phyloP scores from a whole-genome alignment of 2,113 vertebrate species.

The Desmodus rotundus region DNA sequence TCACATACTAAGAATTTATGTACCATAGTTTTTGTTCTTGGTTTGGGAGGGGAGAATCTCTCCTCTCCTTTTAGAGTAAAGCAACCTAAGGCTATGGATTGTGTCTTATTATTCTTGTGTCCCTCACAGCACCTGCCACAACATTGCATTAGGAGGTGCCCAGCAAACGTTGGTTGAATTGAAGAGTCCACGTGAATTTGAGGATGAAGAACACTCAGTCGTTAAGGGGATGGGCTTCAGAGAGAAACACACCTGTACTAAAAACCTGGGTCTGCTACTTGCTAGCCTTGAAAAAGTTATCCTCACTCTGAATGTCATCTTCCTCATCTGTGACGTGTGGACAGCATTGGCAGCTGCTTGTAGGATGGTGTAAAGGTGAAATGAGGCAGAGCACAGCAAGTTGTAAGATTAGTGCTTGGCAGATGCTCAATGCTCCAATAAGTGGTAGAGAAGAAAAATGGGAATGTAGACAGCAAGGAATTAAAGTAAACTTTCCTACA shows the following conservation, averaged over 20 bases:
- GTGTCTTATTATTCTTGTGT: neutral
- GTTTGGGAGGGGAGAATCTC: neutral
- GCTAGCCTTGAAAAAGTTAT: neutral
- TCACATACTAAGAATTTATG: neutral
- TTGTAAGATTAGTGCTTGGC: neutral
- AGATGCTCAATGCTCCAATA: neutral
- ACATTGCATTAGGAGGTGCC: neutral
- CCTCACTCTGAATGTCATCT: neutral
- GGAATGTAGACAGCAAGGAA: neutral
- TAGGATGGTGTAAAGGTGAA: neutral
- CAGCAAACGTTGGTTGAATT: neutral
- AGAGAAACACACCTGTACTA: neutral
- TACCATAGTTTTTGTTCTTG: neutral
- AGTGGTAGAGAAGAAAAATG: neutral
- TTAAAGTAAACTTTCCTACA: neutral
- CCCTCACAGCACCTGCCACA: neutral
- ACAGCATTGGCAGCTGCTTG: neutral
- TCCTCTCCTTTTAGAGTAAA: neutral
- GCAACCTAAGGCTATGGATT: neutral
- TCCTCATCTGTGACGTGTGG: neutral
- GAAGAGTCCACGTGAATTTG: neutral
- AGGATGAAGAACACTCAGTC: neutral
- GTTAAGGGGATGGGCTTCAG: neutral
- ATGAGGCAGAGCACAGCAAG: neutral
- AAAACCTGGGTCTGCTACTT: neutral